These are phyloP conservation scores for Agrilus biguttatus DNA, from an alignment of 2,888 invertebrate genomes.

Conservation along the genomic window DNA sequence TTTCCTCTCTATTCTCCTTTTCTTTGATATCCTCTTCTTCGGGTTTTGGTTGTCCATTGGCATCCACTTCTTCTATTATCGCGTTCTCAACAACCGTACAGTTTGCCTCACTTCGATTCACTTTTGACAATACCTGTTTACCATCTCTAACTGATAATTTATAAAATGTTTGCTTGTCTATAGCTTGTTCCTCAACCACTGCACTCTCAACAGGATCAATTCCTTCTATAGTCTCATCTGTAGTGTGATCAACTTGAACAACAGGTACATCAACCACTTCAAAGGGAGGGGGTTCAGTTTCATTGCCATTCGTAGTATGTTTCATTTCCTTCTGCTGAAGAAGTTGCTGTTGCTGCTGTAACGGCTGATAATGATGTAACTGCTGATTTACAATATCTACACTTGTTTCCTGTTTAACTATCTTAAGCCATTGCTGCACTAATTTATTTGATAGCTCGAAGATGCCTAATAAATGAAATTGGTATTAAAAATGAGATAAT, in stretches of 20 bases:
- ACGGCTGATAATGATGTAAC: constrained; percentile 1
- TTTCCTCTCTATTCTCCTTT: constrained; percentile 10
- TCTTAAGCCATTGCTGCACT: constrained; percentile 81
- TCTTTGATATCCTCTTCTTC: constrained; percentile 10
- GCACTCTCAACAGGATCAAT: constrained; percentile 1
- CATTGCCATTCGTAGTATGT: constrained; percentile 9
- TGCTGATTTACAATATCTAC: constrained; percentile 9
- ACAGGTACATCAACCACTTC: constrained; percentile 8
- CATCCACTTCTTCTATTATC: constrained; percentile 13
- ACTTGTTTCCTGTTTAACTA: constrained; percentile 58
- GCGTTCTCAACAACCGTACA: constrained; percentile 22
- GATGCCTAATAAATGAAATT: constrained; percentile 44
- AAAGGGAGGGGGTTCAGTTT: constrained; percentile 10
- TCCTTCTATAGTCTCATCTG: neutral
- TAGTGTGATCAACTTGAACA: constrained; percentile 8
- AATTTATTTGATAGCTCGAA: constrained; percentile 63
- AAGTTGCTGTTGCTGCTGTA: neutral
- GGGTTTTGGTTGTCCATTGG: constrained; percentile 6
- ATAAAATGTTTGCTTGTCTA: constrained; percentile 26
- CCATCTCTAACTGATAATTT: constrained; percentile 61
- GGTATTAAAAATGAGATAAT: neutral
- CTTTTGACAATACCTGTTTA: constrained; percentile 51
- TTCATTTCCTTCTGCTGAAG: neutral
- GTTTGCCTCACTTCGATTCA: constrained; percentile 17
- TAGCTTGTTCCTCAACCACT: constrained; percentile 4